A percentile compares a stretch with the other conserved stretches of the same genome.
These are phyloP conservation scores for Chelonus insularis DNA, from an alignment of 1,140 invertebrate species.

Conservation along the genomic window DNA sequence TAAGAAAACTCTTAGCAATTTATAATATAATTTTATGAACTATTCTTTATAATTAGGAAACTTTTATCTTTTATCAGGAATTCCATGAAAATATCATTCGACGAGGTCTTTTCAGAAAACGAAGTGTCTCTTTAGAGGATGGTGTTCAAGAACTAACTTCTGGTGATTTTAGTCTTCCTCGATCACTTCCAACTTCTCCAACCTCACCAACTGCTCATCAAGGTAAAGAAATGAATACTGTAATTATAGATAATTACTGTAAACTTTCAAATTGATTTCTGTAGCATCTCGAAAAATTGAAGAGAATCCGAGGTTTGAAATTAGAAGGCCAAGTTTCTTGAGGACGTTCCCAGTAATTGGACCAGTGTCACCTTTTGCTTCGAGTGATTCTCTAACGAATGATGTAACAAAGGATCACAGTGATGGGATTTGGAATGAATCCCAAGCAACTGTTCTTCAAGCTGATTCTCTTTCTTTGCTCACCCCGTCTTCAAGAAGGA, in stretches of 20 bases:
- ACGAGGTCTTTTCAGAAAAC: constrained; percentile 70
- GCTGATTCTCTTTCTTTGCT: constrained; percentile 70
- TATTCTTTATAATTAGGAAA: no score
- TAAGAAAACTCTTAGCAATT: no score
- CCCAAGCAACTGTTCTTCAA: constrained; percentile 79
- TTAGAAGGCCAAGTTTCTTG: constrained; percentile 34
- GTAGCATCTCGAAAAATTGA: constrained; percentile 16
- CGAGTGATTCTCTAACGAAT: constrained; percentile 77
- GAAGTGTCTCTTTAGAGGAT: constrained; percentile 70
- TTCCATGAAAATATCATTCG: constrained; percentile 80
- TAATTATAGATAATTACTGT: constrained; percentile 34
- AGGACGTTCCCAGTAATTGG: constrained; percentile 39
- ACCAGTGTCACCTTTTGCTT: constrained; percentile 71
- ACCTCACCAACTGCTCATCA: constrained; percentile 49
- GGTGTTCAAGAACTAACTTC: constrained; percentile 52
- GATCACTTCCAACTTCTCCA: constrained; percentile 56
- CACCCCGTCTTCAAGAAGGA: constrained; percentile 75
- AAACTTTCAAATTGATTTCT: constrained; percentile 5
- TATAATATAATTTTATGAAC: no score
- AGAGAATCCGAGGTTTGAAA: constrained; percentile 28
- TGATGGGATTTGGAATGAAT: constrained; percentile 85
- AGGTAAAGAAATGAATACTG: constrained; percentile 36
- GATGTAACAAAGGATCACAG: constrained; percentile 78
- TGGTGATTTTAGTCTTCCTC: constrained; percentile 50
- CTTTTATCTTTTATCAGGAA: constrained; percentile 57